Percentiles rank a stretch among this genome's conserved stretches.
Conservation (phyloP, 1,140 invertebrate species). For the Polyergus mexicanus region DNA sequence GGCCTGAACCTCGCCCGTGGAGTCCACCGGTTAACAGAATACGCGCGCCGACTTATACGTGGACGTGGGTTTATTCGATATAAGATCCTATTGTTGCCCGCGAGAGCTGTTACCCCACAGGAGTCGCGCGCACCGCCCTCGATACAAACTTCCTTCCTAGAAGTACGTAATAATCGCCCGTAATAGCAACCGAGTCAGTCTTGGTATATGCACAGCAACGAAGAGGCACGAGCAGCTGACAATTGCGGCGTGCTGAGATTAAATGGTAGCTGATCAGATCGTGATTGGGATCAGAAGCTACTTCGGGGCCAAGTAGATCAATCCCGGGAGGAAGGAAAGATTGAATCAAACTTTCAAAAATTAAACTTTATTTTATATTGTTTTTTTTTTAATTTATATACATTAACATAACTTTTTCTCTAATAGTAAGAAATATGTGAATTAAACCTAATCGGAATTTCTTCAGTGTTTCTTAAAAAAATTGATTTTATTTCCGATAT, state of each 20-base stretch:
- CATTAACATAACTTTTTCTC: background rate
- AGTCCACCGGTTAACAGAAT: constrained; percentile 72
- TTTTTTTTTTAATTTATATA: background rate
- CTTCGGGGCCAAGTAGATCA: constrained; percentile 28
- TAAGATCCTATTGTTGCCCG: constrained; percentile 77
- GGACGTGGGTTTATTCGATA: constrained; percentile 76
- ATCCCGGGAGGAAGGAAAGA: constrained; percentile 22
- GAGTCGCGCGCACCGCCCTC: constrained; percentile 75
- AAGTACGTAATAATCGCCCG: constrained; percentile 71
- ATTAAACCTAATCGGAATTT: background rate
- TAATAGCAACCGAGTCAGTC: constrained; percentile 67
- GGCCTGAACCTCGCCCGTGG: constrained; percentile 60
- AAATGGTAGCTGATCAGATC: constrained; percentile 59
- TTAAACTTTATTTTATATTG: constrained; percentile 11
- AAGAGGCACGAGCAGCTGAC: constrained; percentile 62
- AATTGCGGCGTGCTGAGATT: constrained; percentile 60
- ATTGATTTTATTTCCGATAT: background rate
- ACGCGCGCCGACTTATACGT: constrained; percentile 62
- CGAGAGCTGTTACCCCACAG: constrained; percentile 69
- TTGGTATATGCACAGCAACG: constrained; percentile 66
- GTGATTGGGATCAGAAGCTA: constrained; percentile 39
- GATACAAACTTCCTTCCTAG: constrained; percentile 73
- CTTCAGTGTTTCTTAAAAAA: background rate
- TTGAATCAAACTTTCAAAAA: background rate
- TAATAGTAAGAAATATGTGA: background rate